Conservation (phyloP, 1,140 invertebrate species). For the Druon quercuslanigerum region DNA sequence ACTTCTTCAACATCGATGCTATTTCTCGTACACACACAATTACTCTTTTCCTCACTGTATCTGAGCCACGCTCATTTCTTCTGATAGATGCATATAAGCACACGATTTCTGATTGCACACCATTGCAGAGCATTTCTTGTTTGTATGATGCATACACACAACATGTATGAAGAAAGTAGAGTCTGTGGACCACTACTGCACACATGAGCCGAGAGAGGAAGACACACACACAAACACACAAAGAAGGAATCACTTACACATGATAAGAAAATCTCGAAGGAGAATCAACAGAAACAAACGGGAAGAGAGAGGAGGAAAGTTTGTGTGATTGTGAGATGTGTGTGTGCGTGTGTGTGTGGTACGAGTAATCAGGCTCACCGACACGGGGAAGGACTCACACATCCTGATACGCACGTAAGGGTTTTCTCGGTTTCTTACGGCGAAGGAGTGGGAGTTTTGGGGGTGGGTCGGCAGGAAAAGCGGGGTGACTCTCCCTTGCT, state of each 20-base stretch:
- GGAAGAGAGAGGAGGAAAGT: constrained; percentile 31
- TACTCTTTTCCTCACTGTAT: background rate
- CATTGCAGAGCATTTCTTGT: no score
- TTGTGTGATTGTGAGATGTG: constrained; percentile 52
- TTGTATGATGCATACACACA: no score
- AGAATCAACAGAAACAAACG: constrained; percentile 47
- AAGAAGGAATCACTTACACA: background rate
- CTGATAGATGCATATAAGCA: no score
- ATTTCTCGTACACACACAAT: constrained; percentile 3
- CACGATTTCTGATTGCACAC: no score
- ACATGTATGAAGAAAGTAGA: no score
- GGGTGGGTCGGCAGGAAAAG: constrained; percentile 42
- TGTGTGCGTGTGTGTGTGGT: constrained; percentile 44
- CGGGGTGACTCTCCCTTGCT: constrained; percentile 51
- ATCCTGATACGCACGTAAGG: constrained; percentile 67
- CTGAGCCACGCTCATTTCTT: no score
- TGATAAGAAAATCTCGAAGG: constrained; percentile 22
- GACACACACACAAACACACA: background rate
- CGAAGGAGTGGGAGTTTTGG: constrained; percentile 57
- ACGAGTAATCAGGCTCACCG: constrained; percentile 56
- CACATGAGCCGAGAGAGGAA: no score
- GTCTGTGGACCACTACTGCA: no score
- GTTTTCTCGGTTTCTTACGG: constrained; percentile 73
- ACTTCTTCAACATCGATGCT: constrained; percentile 17
- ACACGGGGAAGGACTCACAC: constrained; percentile 57